Base-by-base conservation (phyloP, 2,888 invertebrate species). In the Spialia ferax region DNA sequence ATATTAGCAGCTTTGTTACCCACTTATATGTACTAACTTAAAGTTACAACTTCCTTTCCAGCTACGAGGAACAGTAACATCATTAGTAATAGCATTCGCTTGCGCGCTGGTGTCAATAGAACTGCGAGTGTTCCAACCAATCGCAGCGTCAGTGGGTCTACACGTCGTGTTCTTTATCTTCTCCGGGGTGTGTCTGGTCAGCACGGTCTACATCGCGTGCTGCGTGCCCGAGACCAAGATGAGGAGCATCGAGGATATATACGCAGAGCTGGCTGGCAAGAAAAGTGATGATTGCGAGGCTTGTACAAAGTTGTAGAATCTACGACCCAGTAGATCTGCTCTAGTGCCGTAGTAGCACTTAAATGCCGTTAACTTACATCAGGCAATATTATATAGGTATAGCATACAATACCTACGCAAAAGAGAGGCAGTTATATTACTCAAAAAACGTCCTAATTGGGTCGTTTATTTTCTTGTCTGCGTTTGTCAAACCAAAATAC, bases 11-110 rank as follows among this genome's bases (percentile, higher is more conserved):
- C n/a, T n/a, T n/a, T n/a, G n/a, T n/a, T n/a, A n/a, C n/a, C n/a
- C n/a, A n/a, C n/a, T n/a, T 18, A 13, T 56, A n/a, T 42, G 26
- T 26, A 26, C 42, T 42, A 15, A n/a, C 13, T 15, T 18, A 29
- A 3, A 38, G 5, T n/a, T 38, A 1, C 38, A n/a, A 42, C 8
- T 18, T 42, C 15, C 22, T 59, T 70, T 81, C 2, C 86, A 93
- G 93, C 82, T 90, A 7, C 88, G 93, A 1, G 92, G 93, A 29
- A 92, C 92, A 5, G 91, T 93, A 0, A 93, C 92, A 0, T 86
- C 93, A 0, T 85, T 92, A 20, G 89, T 92, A 0, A 93, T 92
- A 42, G 85, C 93, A 0, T 87, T 90, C 72, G 89, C 91, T 0
- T 92, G 92, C 69, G 84, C 82, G 0, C 77, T 92, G 1, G 91